Evolutionary conservation across 1,140 invertebrate genomes (phyloP).

Genomic region (Philotrypesis tridentata): DNA sequence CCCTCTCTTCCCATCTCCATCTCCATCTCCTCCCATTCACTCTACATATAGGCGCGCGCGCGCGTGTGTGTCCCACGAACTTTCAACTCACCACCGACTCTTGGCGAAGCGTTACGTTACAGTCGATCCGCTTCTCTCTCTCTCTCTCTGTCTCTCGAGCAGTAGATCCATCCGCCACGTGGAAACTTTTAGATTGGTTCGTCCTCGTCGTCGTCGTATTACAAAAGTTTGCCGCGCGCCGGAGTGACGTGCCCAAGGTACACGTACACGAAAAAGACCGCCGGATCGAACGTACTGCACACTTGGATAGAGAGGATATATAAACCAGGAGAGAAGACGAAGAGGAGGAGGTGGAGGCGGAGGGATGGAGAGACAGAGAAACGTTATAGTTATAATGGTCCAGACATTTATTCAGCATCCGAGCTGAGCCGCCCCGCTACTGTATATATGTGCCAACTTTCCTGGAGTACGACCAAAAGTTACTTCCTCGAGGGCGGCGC

Average conservation of each 20-base stretch:
- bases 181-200: conserved; percentile 58
- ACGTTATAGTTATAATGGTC: conserved; percentile 63
- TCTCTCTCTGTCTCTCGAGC: not conserved
- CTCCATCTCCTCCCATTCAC: not conserved
- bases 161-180: conserved; percentile 29
- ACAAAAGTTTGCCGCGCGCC: conserved; percentile 57
- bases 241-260: conserved; percentile 41
- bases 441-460: conserved; percentile 65
- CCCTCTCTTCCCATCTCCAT: not conserved
- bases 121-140: conserved; percentile 17
- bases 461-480: conserved; percentile 69
- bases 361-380: not conserved
- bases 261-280: conserved; percentile 36
- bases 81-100: conserved; percentile 34
- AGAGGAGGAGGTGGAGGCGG: not conserved
- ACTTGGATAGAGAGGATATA: not conserved
- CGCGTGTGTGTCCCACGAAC: not conserved
- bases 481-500: conserved; percentile 42
- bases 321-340: not conserved
- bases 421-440: conserved; percentile 31
- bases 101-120: conserved; percentile 47
- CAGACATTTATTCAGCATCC: conserved; percentile 68
- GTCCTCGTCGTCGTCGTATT: conserved; percentile 53
- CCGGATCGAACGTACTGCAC: conserved; percentile 17
- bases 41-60: no score